These are phyloP conservation scores for Agonum fuliginosum DNA, from an alignment of 2,888 invertebrate species.

Conservation along the genomic window DNA sequence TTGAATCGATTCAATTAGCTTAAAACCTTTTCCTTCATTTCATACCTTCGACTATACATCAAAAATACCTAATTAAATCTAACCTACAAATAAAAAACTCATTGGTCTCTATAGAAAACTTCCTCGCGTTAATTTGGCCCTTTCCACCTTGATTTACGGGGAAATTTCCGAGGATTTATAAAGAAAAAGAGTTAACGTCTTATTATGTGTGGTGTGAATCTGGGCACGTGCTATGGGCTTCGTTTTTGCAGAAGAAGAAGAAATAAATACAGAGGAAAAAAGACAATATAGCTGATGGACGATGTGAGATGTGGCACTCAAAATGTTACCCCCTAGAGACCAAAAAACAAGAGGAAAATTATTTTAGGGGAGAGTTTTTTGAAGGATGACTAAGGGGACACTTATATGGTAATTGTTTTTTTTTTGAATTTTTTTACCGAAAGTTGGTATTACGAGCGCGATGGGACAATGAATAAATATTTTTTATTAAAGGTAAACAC, in stretches of 20 bases:
- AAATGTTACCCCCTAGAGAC: background rate
- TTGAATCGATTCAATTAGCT: background rate
- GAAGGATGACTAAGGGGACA: background rate
- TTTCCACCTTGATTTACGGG: background rate
- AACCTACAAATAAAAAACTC: background rate
- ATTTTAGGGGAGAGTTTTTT: background rate
- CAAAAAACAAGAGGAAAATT: too few relatives aligned
- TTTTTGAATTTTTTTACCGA: too few relatives aligned
- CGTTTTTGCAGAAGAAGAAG: background rate
- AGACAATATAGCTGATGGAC: conserved; percentile 17
- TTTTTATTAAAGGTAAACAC: too few relatives aligned
- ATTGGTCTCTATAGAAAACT: background rate
- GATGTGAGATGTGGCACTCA: background rate
- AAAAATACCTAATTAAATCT: background rate
- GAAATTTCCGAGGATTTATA: background rate
- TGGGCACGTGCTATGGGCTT: background rate
- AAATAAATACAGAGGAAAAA: conserved; percentile 8
- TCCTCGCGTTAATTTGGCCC: background rate
- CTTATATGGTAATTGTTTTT: background rate
- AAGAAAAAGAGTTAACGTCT: background rate
- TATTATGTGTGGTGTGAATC: conserved; percentile 4
- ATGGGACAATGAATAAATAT: too few relatives aligned
- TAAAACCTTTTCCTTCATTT: background rate
- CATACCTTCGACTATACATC: too few relatives aligned
- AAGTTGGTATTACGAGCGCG: too few relatives aligned